Conservation (phyloP, 1,140 invertebrate species). For the Metaphire vulgaris region DNA sequence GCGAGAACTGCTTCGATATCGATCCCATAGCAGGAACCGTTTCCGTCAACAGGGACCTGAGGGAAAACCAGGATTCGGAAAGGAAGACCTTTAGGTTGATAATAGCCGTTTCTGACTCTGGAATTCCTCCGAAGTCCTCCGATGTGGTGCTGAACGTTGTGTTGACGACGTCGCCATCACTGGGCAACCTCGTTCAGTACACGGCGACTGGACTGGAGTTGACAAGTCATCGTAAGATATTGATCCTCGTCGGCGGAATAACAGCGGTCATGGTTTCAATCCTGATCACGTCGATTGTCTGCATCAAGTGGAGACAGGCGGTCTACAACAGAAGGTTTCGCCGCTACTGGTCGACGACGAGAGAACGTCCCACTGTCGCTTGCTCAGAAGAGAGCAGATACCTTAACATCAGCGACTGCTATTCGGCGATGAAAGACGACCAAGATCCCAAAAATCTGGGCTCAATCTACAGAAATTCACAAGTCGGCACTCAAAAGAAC, state of each 20-base stretch:
- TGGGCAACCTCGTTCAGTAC: neutral
- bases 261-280: neutral
- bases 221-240: neutral
- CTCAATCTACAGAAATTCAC: neutral
- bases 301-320: neutral
- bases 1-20: conserved; percentile 20
- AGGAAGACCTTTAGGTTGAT: neutral
- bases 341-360: neutral
- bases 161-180: neutral
- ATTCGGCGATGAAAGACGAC: neutral
- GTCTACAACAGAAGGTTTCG: neutral
- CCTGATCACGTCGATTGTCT: neutral
- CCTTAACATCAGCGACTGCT: neutral
- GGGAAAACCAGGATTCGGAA: neutral
- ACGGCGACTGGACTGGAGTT: neutral
- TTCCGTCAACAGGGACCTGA: conserved; percentile 12
- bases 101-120: neutral
- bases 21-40: conserved; percentile 15
- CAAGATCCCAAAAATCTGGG: neutral
- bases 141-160: neutral
- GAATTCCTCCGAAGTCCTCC: neutral
- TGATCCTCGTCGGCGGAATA: neutral
- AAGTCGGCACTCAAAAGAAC: neutral
- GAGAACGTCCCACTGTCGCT: neutral
- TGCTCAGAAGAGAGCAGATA: neutral